These are phyloP conservation scores for Hydrophis major DNA, from an alignment of 2,797 vertebrate species.

Conservation along the genomic window DNA sequence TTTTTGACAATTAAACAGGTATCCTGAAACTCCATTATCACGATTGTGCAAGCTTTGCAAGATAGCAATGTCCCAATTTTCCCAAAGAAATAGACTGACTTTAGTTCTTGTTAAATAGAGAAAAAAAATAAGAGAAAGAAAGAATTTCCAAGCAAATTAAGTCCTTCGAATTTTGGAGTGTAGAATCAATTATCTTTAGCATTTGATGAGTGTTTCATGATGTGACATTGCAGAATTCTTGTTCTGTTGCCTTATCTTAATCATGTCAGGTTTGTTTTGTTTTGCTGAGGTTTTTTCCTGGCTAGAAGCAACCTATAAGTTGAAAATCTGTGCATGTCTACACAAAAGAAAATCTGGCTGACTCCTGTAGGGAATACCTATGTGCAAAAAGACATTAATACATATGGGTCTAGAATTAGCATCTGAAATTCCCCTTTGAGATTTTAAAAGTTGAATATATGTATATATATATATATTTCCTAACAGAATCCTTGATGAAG, in stretches of 20 bases:
- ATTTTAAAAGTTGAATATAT: conserved; percentile 41
- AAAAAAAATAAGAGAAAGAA: not conserved
- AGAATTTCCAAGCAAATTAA: not conserved
- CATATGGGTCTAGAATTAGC: conserved; percentile 1
- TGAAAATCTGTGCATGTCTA: conserved; percentile 19
- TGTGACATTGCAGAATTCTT: not conserved
- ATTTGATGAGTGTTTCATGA: not conserved
- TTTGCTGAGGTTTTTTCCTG: not conserved
- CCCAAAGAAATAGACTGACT: not conserved
- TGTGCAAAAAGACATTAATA: not conserved
- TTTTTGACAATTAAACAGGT: not conserved
- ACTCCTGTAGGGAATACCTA: not conserved
- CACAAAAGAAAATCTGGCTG: not conserved
- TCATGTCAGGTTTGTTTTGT: not conserved
- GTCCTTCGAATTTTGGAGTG: not conserved
- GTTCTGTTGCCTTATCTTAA: not conserved
- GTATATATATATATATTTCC: conserved; percentile 14
- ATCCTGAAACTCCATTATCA: not conserved
- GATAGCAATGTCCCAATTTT: not conserved
- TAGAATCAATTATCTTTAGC: not conserved
- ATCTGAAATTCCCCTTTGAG: not conserved
- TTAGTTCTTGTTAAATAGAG: not conserved
- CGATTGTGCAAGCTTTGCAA: not conserved
- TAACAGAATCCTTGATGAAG: conserved; percentile 90
- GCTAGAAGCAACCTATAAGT: conserved; percentile 12